Conservation (phyloP, 2,113 vertebrate species). For the Neolamprologus devosi region DNA sequence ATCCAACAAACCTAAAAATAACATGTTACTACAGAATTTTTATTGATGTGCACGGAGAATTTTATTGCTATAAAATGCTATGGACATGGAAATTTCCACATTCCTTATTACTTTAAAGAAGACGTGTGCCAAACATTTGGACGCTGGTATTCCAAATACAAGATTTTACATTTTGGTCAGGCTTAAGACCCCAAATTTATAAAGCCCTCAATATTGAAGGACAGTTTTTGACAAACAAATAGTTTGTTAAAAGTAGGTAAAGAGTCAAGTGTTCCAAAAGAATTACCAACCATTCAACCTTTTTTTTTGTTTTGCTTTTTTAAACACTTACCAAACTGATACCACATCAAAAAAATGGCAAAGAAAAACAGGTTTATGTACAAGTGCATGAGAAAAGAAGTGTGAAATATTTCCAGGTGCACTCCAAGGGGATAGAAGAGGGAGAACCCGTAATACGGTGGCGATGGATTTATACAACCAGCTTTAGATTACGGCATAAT, state of each 20-base stretch:
- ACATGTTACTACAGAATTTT: background rate
- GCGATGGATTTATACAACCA: constrained; percentile 7
- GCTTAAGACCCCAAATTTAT: background rate
- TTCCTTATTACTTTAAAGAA: constrained; percentile 11
- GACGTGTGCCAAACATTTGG: background rate
- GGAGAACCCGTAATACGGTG: background rate
- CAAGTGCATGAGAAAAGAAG: constrained; percentile 27
- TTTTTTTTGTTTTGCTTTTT: background rate
- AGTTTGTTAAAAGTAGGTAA: background rate
- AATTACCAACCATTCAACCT: background rate
- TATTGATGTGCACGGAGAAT: background rate
- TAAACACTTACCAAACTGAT: background rate
- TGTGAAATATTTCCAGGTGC: constrained; percentile 16
- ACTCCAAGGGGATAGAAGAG: background rate
- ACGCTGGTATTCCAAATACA: background rate
- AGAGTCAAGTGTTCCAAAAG: background rate
- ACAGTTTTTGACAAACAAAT: background rate
- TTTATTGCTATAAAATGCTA: constrained; percentile 55
- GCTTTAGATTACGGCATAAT: background rate
- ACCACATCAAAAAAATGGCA: background rate
- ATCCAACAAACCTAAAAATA: background rate
- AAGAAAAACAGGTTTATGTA: constrained; percentile 26
- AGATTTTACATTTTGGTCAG: background rate
- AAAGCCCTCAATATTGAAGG: background rate
- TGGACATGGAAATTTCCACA: constrained; percentile 5